These are phyloP conservation scores for Takifugu bimaculatus DNA, from an alignment of 2,113 vertebrate species.

Conservation along the genomic window DNA sequence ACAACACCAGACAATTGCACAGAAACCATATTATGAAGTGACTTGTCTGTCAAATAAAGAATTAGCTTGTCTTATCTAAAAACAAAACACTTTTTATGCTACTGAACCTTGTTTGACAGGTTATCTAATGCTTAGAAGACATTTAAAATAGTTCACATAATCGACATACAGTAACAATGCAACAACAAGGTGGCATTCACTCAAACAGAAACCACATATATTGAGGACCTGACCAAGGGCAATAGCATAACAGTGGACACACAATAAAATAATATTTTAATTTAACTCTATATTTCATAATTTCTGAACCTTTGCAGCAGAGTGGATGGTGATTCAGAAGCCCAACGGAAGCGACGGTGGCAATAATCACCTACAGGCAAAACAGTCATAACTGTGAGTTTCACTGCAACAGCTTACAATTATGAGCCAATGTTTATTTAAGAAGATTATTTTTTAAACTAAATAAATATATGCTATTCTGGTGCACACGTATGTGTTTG, in stretches of 20 bases:
- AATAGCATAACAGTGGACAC: neutral
- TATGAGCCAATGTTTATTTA: neutral
- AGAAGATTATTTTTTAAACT: too few species aligned
- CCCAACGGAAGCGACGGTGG: constrained; percentile 87
- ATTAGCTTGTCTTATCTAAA: too few species aligned
- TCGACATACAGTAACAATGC: neutral
- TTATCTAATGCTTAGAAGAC: neutral
- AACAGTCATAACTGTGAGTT: neutral
- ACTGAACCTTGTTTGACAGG: neutral
- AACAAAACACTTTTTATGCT: neutral
- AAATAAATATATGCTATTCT: neutral
- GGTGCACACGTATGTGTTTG: neutral
- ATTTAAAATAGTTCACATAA: neutral
- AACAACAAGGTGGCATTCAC: neutral
- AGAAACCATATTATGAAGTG: too few species aligned
- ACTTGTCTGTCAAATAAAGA: too few species aligned
- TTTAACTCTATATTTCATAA: constrained; percentile 86
- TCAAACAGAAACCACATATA: neutral
- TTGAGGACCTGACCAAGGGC: neutral
- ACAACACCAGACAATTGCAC: too few species aligned
- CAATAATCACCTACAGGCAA: constrained; percentile 66
- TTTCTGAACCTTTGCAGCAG: constrained; percentile 94
- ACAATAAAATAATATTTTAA: neutral
- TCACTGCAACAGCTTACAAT: neutral
- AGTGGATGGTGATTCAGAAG: constrained; percentile 83